Percentiles rank a stretch among this genome's conserved stretches.
These are phyloP conservation scores for Drosophila kanekoi DNA, from an alignment of 2,888 invertebrate genomes.

Conservation along the genomic window DNA sequence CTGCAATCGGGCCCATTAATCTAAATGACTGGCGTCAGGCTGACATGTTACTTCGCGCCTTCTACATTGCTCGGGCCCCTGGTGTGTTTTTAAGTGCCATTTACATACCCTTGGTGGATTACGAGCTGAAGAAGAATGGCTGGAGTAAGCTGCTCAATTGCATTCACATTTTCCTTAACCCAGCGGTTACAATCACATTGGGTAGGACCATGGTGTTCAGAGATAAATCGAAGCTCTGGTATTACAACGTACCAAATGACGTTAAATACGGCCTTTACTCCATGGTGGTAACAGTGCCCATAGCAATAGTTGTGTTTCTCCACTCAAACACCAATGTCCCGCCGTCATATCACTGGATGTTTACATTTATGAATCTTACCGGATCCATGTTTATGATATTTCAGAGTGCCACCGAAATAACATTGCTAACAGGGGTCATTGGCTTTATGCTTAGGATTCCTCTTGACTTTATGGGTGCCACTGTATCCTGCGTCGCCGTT, in stretches of 20 bases:
- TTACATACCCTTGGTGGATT: slow-evolving; percentile 67
- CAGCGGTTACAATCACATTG: slow-evolving; percentile 37
- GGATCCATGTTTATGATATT: slow-evolving; percentile 44
- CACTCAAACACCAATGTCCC: slow-evolving; percentile 33
- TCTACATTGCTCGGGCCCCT: slow-evolving; percentile 47
- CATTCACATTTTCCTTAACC: slow-evolving; percentile 55
- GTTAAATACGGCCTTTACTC: slow-evolving; percentile 3
- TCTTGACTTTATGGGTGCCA: slow-evolving; percentile 39
- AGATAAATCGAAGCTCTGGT: slow-evolving; percentile 23
- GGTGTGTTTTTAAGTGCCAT: slow-evolving; percentile 31
- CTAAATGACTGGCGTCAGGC: slow-evolving; percentile 44
- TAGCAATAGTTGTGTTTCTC: slow-evolving; percentile 19
- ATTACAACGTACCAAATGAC: background rate
- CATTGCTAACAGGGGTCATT: slow-evolving; percentile 26
- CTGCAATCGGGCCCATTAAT: slow-evolving; percentile 49
- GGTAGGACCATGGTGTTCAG: slow-evolving; percentile 28
- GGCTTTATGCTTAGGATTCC: slow-evolving; percentile 29
- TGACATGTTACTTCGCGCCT: slow-evolving; percentile 9
- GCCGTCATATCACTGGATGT: slow-evolving; percentile 42
- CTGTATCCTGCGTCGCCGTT: slow-evolving; percentile 19
- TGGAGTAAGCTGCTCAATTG: slow-evolving; percentile 76
- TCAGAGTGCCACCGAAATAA: slow-evolving; percentile 38
- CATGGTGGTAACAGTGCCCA: slow-evolving; percentile 27
- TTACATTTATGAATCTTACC: slow-evolving; percentile 30
- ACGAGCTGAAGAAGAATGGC: slow-evolving; percentile 63